Conservation (phyloP, 1,140 invertebrate genomes). For the Listronotus bonariensis region DNA sequence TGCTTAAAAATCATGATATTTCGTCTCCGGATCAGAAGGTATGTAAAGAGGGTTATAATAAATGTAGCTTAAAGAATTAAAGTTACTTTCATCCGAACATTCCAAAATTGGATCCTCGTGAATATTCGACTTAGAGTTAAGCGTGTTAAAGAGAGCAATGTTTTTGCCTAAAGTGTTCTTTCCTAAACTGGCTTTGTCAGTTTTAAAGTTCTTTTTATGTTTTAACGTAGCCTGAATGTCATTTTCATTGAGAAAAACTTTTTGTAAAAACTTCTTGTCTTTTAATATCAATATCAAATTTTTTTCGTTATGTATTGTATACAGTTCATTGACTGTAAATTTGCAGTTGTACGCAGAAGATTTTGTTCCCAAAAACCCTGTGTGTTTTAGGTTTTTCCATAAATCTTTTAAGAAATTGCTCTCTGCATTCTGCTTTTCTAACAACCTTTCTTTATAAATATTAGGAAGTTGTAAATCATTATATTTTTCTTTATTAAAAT, state of each 20-base stretch:
- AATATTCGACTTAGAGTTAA: constrained; percentile 48
- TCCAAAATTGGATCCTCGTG: constrained; percentile 52
- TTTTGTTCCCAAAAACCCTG: constrained; percentile 28
- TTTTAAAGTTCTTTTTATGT: neutral
- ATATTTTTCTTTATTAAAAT: neutral
- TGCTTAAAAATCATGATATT: constrained; percentile 36
- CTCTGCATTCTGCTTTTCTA: constrained; percentile 22
- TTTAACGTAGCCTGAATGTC: neutral
- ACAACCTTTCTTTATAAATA: constrained; percentile 43
- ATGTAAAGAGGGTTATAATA: constrained; percentile 52
- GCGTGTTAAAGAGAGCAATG: constrained; percentile 45
- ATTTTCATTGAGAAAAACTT: too few species aligned
- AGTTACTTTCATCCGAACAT: constrained; percentile 51
- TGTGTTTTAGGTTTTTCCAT: constrained; percentile 42
- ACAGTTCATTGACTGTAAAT: constrained; percentile 44
- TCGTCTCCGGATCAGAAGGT: constrained; percentile 14
- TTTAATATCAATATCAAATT: too few species aligned
- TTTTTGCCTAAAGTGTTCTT: constrained; percentile 43
- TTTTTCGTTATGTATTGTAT: constrained; percentile 17
- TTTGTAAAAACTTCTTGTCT: too few species aligned
- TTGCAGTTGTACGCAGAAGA: constrained; percentile 34
- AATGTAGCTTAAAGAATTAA: constrained; percentile 41
- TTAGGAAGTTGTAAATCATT: constrained; percentile 39
- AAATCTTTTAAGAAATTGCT: constrained; percentile 28
- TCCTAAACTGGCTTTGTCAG: constrained; percentile 3